Evolutionary conservation across 1,140 invertebrate genomes (phyloP).

Genomic region (Melanaphis sacchari): DNA sequence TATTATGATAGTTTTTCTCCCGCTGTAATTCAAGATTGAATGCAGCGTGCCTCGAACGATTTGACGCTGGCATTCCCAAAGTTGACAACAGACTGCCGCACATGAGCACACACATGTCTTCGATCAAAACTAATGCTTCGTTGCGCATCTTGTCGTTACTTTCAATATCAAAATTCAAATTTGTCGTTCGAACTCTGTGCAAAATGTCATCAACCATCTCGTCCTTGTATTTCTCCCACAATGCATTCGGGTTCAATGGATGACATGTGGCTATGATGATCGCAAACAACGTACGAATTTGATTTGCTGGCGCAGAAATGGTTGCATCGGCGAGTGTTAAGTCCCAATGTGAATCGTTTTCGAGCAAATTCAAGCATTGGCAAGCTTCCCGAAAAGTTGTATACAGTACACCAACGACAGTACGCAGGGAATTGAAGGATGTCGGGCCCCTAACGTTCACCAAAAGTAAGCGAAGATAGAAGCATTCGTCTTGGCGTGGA

Average conservation of each 20-base stretch:
- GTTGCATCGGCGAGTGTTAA: too few species aligned
- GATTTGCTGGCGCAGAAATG: too few species aligned
- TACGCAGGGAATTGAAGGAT: constrained; percentile 61
- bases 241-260: constrained; percentile 60
- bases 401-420: constrained; percentile 59
- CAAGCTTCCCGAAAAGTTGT: too few species aligned
- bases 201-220: constrained; percentile 61
- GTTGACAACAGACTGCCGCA: constrained; percentile 33
- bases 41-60: too few species aligned
- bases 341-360: too few species aligned
- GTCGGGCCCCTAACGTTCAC: constrained; percentile 63
- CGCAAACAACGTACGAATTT: too few species aligned
- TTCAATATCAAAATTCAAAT: constrained; percentile 59
- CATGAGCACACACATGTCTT: constrained; percentile 64
- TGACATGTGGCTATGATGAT: too few species aligned
- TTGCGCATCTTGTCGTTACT: constrained; percentile 61
- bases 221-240: constrained; percentile 63
- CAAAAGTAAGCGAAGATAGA: constrained; percentile 57
- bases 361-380: too few species aligned
- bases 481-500: too few species aligned
- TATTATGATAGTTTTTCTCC: too few species aligned
- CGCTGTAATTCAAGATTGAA: too few species aligned
- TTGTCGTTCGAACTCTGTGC: constrained; percentile 58
- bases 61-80: constrained; percentile 54
- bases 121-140: constrained; percentile 62